Evolutionary conservation across 1,140 invertebrate species (phyloP).

Genomic region (Mesaphorura yosii): DNA sequence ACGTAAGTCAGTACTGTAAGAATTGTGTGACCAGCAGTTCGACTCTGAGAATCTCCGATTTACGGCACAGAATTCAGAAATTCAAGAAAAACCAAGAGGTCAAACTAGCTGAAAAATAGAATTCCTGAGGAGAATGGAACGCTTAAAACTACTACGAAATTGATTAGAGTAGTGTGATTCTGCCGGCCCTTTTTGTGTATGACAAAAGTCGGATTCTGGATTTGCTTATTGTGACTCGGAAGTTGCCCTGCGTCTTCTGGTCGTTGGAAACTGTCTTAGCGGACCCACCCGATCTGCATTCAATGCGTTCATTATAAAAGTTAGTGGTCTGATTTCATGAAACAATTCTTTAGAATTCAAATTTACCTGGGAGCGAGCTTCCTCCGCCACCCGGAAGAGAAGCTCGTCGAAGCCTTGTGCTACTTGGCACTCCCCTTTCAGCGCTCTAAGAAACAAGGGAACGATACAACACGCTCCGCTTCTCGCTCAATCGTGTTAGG

Average conservation of each 20-base stretch:
- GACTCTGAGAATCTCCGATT: too few species aligned
- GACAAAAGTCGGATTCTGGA: not conserved
- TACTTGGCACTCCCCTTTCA: conserved; percentile 14
- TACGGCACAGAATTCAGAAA: too few species aligned
- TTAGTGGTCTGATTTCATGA: not conserved
- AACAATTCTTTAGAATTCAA: not conserved
- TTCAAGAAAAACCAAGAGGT: too few species aligned
- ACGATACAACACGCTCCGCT: not conserved
- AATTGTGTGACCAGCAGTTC: too few species aligned
- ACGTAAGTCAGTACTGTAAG: too few species aligned
- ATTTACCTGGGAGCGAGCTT: not conserved
- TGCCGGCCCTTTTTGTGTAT: not conserved
- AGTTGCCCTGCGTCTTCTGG: conserved; percentile 13
- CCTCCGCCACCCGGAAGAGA: conserved; percentile 15
- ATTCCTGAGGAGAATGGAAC: too few species aligned
- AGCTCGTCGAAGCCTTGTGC: conserved; percentile 3
- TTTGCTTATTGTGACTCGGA: conserved; percentile 20
- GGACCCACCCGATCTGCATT: conserved; percentile 14
- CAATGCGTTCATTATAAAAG: conserved; percentile 5
- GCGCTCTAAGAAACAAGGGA: conserved; percentile 13
- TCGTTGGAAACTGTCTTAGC: conserved; percentile 14
- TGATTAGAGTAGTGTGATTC: not conserved
- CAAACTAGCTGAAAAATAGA: too few species aligned
- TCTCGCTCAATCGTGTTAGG: not conserved
- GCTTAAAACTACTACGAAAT: too few species aligned